Base-by-base conservation (phyloP, 2,797 vertebrate genomes). In the Typhlichthys subterraneus region DNA sequence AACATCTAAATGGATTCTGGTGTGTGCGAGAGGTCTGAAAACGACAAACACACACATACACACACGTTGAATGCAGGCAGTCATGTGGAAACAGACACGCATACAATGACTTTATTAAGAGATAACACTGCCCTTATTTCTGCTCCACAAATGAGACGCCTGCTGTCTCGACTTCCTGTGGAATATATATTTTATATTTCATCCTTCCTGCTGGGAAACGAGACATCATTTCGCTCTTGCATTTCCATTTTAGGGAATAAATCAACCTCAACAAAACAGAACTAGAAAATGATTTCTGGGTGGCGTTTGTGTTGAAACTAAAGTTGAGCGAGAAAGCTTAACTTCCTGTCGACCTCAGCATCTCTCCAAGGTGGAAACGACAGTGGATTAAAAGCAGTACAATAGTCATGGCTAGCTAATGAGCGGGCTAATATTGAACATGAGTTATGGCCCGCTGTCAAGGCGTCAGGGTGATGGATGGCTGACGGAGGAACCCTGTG, bases 391-490 rank as follows among this genome's bases (percentile, higher is more conserved):
- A 87, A 86, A 84, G 31, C 64, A 71, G 69, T 61, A 67, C 80
- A 77, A 80, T 76, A 67, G 51, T 62, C 61, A 0, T 72, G 7
- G 9, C 61, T 67, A 49, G 69, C 75, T 90, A 85, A 91, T 90
- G 88, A 88, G 84, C 76, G 66, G 61, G 63, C 54, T 67, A 63
- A 69, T 64, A 61, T 53, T 15, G 73, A 73, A 59, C 14, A 72
- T 75, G 75, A 81, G 47, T 45, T 82, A 81, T 63, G 66, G 70
- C 57, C 29, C 73, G 76, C 69, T 58, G 76, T 12, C 14, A 82
- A 79, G 48, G 61, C 63, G 1, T 38, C 45, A 46, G 12, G 8
- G 45, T 86, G 88, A 90, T 89, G 83, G 86, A 90, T 89, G 82
- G 73, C 73, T 87, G 86, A 86, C 79, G 82, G 59, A 12, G 63